Percentiles rank a stretch among this genome's conserved stretches.
Evolutionary conservation across 2,113 vertebrate genomes (phyloP).

Genomic region (Ageneiosus marmoratus): DNA sequence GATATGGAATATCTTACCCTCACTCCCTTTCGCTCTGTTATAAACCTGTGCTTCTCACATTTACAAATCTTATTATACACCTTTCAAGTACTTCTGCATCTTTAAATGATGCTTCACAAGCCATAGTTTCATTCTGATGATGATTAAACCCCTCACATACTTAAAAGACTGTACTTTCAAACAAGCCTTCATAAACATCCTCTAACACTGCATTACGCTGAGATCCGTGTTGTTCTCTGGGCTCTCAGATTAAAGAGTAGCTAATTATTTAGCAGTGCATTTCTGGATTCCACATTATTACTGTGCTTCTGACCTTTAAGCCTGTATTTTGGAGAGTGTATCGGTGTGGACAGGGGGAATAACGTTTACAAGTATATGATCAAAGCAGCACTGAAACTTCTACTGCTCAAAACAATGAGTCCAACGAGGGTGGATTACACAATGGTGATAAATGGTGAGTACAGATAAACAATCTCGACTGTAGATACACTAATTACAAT

Average conservation of each 20-base stretch:
- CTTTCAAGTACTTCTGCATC: background rate
- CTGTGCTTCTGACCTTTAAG: slow-evolving; percentile 5
- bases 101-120: background rate
- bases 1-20: background rate
- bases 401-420: slow-evolving; percentile 15
- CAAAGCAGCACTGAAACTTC: slow-evolving; percentile 35
- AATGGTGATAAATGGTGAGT: slow-evolving; percentile 10
- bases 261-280: background rate
- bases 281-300: background rate
- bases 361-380: background rate
- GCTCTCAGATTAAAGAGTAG: background rate
- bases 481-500: slow-evolving; percentile 22
- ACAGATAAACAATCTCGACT: slow-evolving; percentile 6
- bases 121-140: background rate
- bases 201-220: background rate
- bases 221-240: background rate
- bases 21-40: background rate
- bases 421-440: slow-evolving; percentile 19
- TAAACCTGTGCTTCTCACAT: background rate
- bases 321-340: background rate
- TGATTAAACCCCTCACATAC: background rate
- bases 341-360: background rate
- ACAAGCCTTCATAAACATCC: background rate
- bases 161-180: too few relatives aligned
- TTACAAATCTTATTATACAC: background rate